Percentiles rank a stretch among this genome's conserved stretches.
phyloP scores from a whole-genome alignment of 2,113 vertebrate species.

The Petaurus breviceps region DNA sequence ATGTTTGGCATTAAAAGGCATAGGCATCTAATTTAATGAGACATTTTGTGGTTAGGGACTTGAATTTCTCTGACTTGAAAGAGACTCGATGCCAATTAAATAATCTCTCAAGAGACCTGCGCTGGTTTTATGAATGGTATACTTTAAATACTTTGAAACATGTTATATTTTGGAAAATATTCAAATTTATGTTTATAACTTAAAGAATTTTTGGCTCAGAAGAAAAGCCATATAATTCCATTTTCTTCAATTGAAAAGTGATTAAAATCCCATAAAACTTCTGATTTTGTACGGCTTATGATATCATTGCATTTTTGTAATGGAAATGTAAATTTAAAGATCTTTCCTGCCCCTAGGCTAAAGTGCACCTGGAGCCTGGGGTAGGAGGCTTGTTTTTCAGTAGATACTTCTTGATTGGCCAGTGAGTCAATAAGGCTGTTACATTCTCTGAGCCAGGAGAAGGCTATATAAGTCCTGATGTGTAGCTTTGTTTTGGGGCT shows the following conservation, averaged over 20 bases:
- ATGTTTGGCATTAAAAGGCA: slow-evolving; percentile 48
- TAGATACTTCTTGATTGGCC: no score
- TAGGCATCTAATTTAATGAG: slow-evolving; percentile 47
- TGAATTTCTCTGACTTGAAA: slow-evolving; percentile 61
- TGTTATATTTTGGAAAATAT: slow-evolving; percentile 46
- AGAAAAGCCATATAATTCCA: slow-evolving; percentile 2
- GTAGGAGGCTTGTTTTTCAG: no score
- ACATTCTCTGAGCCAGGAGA: no score
- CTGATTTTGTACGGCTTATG: slow-evolving; percentile 29
- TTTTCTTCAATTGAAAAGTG: slow-evolving; percentile 39
- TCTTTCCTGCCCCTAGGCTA: no score
- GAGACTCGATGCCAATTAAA: slow-evolving; percentile 49
- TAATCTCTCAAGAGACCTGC: slow-evolving; percentile 39
- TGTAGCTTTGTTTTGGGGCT: no score
- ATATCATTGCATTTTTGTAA: slow-evolving; percentile 24
- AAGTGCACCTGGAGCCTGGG: no score
- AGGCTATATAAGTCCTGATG: no score
- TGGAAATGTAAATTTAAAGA: no score
- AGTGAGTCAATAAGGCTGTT: no score
- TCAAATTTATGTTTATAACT: slow-evolving; percentile 34
- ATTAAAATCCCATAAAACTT: slow-evolving; percentile 38
- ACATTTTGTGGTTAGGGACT: slow-evolving; percentile 35
- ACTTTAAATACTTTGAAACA: slow-evolving; percentile 46
- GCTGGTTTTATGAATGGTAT: slow-evolving; percentile 48
- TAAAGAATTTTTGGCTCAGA: slow-evolving; percentile 25